Evolutionary conservation across 2,888 invertebrate species (phyloP).

Genomic region (Parochlus steinenii): DNA sequence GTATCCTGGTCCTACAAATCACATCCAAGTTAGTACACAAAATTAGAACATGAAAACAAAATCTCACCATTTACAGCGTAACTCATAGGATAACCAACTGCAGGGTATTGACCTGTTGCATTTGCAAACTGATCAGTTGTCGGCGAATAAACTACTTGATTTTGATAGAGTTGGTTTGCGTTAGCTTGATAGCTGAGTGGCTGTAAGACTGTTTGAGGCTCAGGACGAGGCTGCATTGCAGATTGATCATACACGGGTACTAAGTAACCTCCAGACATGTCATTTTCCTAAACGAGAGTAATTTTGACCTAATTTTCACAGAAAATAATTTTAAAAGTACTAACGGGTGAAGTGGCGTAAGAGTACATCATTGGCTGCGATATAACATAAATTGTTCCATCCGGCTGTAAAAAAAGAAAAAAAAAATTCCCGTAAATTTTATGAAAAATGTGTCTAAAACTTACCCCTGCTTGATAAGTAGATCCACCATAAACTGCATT

Average conservation of each 20-base stretch:
- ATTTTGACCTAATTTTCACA: no score
- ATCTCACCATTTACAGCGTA: no score
- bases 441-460: no score
- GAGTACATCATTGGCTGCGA: constrained; percentile 30
- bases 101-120: constrained; percentile 26
- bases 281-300: constrained; percentile 21
- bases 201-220: constrained; percentile 16
- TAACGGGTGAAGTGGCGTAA: constrained; percentile 22
- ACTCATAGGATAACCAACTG: constrained; percentile 26
- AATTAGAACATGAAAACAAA: no score
- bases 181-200: constrained; percentile 23
- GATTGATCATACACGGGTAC: constrained; percentile 29
- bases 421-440: no score
- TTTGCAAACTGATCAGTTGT: constrained; percentile 23
- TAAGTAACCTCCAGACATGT: constrained; percentile 28
- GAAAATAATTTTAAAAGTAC: no score
- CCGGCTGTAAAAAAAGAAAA: constrained; percentile 20
- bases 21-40: not conserved
- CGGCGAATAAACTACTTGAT: constrained; percentile 29
- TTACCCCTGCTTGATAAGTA: constrained; percentile 30
- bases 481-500: constrained; percentile 24
- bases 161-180: constrained; percentile 25
- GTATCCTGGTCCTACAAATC: constrained; percentile 12
- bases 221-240: no score
- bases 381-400: constrained; percentile 30